Conservation (phyloP, 2,797 vertebrate genomes). For the Menidia menidia region DNA sequence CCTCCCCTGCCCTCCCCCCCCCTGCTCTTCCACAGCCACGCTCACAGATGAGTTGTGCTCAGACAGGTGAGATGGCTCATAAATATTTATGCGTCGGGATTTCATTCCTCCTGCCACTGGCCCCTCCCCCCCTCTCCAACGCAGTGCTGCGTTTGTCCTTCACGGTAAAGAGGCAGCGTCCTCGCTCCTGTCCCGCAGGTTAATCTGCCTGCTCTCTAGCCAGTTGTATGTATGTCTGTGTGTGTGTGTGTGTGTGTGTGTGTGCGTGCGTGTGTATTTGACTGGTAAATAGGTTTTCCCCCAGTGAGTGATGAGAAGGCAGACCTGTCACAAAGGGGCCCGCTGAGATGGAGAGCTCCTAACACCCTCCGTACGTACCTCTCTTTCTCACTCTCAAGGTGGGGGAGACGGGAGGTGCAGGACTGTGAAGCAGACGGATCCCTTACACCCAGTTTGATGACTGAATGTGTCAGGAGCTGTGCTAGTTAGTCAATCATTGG, state of each 20-base stretch:
- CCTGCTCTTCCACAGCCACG: conserved; percentile 59
- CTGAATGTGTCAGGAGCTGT: conserved; percentile 18
- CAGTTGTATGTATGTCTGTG: conserved; percentile 36
- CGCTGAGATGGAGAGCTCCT: conserved; percentile 71
- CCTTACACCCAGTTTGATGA: conserved; percentile 27
- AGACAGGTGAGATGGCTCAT: conserved; percentile 84
- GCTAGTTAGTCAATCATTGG: conserved; percentile 1
- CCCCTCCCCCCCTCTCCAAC: conserved; percentile 77
- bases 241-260: conserved; percentile 24
- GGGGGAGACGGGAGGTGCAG: conserved; percentile 22
- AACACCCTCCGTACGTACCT: conserved; percentile 53
- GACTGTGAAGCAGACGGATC: conserved; percentile 40
- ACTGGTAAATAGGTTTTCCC: conserved; percentile 74
- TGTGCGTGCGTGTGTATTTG: conserved; percentile 33
- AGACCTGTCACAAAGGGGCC: conserved; percentile 74
- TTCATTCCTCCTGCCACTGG: conserved; percentile 74
- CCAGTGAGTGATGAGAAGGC: conserved; percentile 78
- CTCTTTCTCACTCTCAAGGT: conserved; percentile 35
- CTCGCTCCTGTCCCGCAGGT: conserved; percentile 81
- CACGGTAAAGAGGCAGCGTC: conserved; percentile 80
- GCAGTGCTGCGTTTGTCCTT: conserved; percentile 80
- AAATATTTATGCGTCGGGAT: conserved; percentile 83
- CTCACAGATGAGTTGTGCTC: conserved; percentile 79
- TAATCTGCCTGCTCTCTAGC: conserved; percentile 78
- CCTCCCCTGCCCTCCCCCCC: conserved; percentile 46